Conservation (phyloP, 2,797 vertebrate species). For the Alfaro cultratus region DNA sequence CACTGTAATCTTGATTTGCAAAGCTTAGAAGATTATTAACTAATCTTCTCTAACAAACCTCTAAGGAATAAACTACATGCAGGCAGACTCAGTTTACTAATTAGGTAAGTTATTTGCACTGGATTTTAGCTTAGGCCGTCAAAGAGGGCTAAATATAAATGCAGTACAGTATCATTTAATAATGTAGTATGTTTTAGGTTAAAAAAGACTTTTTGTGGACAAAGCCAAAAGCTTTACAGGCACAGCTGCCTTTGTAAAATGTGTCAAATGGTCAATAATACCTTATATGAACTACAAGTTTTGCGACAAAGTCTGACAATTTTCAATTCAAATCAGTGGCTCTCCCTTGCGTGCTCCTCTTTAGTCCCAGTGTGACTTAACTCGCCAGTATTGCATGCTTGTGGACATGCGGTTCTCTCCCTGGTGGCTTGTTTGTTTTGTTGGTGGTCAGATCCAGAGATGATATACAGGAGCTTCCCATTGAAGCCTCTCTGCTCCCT, state of each 20-base stretch:
- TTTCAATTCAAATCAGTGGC: conserved; percentile 33
- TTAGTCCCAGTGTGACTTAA: conserved; percentile 30
- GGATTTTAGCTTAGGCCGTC: neutral
- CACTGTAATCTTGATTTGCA: neutral
- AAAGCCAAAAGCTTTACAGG: neutral
- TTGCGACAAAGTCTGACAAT: conserved; percentile 2
- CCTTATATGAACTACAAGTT: neutral
- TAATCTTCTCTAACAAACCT: neutral
- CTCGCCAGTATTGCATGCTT: conserved; percentile 43
- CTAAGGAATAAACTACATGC: neutral
- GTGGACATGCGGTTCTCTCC: conserved; percentile 55
- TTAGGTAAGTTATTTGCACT: neutral
- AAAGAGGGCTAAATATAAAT: neutral
- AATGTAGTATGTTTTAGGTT: neutral
- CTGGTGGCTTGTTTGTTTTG: conserved; percentile 81
- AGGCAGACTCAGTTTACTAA: neutral
- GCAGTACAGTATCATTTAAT: neutral
- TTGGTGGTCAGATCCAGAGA: conserved; percentile 73
- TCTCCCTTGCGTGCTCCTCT: conserved; percentile 25
- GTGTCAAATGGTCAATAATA: neutral
- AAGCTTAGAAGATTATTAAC: neutral
- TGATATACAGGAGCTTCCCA: conserved; percentile 73
- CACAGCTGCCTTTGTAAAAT: neutral
- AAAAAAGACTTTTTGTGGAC: neutral
- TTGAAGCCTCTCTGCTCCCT: conserved; percentile 64